These are phyloP conservation scores for Clarias gariepinus DNA, from an alignment of 2,113 vertebrate genomes.

Conservation along the genomic window DNA sequence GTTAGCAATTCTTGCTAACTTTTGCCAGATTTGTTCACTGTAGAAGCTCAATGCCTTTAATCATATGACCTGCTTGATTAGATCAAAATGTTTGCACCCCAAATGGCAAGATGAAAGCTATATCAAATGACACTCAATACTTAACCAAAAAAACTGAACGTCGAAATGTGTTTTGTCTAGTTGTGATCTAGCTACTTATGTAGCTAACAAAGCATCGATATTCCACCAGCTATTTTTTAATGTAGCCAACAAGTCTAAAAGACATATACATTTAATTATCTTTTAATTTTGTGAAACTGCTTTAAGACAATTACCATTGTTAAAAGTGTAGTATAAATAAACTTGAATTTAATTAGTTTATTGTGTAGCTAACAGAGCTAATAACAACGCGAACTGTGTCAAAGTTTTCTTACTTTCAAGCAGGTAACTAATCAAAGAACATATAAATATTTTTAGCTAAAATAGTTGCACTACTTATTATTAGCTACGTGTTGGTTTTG, in stretches of 20 bases:
- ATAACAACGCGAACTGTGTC: background rate
- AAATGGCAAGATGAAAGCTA: background rate
- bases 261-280: too few relatives aligned
- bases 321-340: too few relatives aligned
- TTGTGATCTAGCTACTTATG: background rate
- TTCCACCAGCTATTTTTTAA: too few relatives aligned
- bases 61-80: background rate
- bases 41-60: background rate
- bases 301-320: too few relatives aligned
- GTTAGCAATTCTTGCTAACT: background rate
- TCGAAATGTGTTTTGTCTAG: background rate
- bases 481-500: background rate
- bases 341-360: background rate
- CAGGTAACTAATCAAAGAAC: background rate
- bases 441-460: background rate
- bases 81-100: background rate
- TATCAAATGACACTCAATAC: background rate
- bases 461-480: too few relatives aligned
- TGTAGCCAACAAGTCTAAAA: too few relatives aligned
- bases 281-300: too few relatives aligned
- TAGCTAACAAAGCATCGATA: background rate
- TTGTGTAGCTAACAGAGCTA: background rate
- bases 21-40: background rate
- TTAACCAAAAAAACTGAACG: background rate
- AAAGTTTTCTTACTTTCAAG: background rate